Evolutionary conservation across 2,888 invertebrate genomes (phyloP).

Genomic region (Marasmarcha lunaedactyla): DNA sequence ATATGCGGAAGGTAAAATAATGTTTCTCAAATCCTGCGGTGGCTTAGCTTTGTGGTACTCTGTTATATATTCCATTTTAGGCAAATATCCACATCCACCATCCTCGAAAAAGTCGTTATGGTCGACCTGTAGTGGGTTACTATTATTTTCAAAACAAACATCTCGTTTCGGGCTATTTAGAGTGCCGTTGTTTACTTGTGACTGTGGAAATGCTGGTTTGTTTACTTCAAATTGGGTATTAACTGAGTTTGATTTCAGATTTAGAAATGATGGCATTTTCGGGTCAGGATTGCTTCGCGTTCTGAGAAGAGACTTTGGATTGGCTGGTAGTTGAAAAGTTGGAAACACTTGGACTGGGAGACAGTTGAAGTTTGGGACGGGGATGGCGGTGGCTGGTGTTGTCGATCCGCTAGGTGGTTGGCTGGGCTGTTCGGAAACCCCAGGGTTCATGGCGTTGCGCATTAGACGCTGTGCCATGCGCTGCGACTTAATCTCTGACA

Average conservation of each 20-base stretch:
- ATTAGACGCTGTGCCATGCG: constrained; percentile 84
- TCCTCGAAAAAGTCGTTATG: no score
- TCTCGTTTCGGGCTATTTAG: no score
- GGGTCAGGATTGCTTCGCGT: constrained; percentile 41
- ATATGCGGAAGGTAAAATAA: no score
- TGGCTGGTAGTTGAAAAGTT: constrained; percentile 77
- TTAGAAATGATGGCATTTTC: neutral
- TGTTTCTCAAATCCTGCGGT: no score
- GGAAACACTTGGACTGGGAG: constrained; percentile 65
- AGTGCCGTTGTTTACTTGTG: neutral
- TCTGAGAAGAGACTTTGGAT: constrained; percentile 70
- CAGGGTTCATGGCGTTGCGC: constrained; percentile 73
- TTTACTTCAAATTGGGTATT: neutral
- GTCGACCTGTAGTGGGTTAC: no score
- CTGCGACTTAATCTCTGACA: constrained; percentile 91
- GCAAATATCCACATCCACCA: no score
- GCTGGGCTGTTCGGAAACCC: constrained; percentile 74
- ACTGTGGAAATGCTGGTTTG: neutral
- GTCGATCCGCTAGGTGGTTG: constrained; percentile 61
- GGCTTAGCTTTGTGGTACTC: no score
- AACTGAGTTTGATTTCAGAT: neutral
- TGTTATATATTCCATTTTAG: no score
- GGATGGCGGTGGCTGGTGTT: constrained; percentile 53
- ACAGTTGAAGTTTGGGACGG: constrained; percentile 56
- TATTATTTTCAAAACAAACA: no score